phyloP scores from a whole-genome alignment of 37 sponge, comb jelly and placozoan genomes.

The Cladorhizidae sp. region DNA sequence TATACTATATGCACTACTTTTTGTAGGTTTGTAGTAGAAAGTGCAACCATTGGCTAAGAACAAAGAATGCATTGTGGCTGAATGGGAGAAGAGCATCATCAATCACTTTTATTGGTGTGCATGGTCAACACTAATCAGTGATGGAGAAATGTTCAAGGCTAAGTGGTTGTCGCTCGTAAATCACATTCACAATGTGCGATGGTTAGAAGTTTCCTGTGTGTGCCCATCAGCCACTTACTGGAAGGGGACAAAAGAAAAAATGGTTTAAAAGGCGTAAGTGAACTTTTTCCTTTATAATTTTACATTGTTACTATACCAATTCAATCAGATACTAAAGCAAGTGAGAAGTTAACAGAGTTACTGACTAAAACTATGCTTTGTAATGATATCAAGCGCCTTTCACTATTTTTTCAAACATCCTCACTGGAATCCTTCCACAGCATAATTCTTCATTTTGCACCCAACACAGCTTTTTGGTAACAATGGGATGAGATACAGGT shows the following conservation, averaged over 20 bases:
- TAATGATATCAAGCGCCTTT: slow-evolving; percentile 41
- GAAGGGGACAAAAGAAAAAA: slow-evolving; percentile 32
- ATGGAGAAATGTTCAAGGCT: slow-evolving; percentile 30
- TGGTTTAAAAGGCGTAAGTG: slow-evolving; percentile 54
- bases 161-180: slow-evolving; percentile 63
- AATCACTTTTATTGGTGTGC: slow-evolving; percentile 67
- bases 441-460: slow-evolving; percentile 68
- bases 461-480: slow-evolving; percentile 62
- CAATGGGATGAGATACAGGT: slow-evolving; percentile 47
- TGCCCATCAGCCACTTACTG: slow-evolving; percentile 14
- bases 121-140: slow-evolving; percentile 19
- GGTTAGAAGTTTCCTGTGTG: slow-evolving; percentile 30
- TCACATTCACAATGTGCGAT: slow-evolving; percentile 62
- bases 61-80: slow-evolving; percentile 33
- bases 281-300: not conserved
- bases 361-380: not conserved
- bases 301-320: not conserved
- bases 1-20: not conserved
- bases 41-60: not conserved
- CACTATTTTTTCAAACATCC: slow-evolving; percentile 52
- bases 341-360: not conserved
- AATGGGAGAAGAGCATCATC: slow-evolving; percentile 47
- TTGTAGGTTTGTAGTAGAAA: not conserved
- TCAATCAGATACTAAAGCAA: not conserved
- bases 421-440: slow-evolving; percentile 62